phyloP scores from a whole-genome alignment of 2,888 invertebrate species.

The Matsumyia berberina region DNA sequence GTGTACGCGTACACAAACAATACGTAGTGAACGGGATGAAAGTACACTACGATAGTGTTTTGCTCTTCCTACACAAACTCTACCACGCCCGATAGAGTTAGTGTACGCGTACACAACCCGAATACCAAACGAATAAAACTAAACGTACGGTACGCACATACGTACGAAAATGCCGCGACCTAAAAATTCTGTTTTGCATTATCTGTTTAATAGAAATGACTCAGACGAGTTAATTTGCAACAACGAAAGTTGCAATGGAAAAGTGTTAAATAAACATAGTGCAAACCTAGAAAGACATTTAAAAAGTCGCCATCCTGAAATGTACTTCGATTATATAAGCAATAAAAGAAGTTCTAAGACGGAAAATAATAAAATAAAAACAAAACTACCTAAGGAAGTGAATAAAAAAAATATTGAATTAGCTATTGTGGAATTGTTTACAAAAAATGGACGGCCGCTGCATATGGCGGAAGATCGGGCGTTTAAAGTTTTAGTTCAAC shows the following conservation, averaged over 20 bases:
- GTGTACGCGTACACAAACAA: too few relatives aligned
- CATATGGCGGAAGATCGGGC: constrained; percentile 63
- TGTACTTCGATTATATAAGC: constrained; percentile 39
- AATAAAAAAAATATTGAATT: constrained; percentile 60
- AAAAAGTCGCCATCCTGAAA: constrained; percentile 25
- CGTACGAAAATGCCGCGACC: constrained; percentile 30
- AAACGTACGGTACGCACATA: too few relatives aligned
- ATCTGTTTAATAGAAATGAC: neutral
- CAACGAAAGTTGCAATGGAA: neutral
- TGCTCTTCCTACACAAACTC: too few relatives aligned
- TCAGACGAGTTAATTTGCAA: neutral
- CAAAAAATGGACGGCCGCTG: constrained; percentile 63
- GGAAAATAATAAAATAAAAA: constrained; percentile 10
- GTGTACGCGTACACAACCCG: too few relatives aligned
- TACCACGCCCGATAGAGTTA: too few relatives aligned
- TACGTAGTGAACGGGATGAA: too few relatives aligned
- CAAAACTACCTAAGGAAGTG: constrained; percentile 28
- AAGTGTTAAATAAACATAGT: constrained; percentile 20
- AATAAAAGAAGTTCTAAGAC: neutral
- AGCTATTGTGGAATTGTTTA: constrained; percentile 70
- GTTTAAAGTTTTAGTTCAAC: constrained; percentile 63
- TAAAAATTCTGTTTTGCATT: constrained; percentile 1
- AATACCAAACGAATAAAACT: too few relatives aligned
- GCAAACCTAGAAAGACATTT: constrained; percentile 16
- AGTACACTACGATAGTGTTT: too few relatives aligned